Conservation (phyloP, 2,797 vertebrate species). For the Cynodonichthys magdalenae region DNA sequence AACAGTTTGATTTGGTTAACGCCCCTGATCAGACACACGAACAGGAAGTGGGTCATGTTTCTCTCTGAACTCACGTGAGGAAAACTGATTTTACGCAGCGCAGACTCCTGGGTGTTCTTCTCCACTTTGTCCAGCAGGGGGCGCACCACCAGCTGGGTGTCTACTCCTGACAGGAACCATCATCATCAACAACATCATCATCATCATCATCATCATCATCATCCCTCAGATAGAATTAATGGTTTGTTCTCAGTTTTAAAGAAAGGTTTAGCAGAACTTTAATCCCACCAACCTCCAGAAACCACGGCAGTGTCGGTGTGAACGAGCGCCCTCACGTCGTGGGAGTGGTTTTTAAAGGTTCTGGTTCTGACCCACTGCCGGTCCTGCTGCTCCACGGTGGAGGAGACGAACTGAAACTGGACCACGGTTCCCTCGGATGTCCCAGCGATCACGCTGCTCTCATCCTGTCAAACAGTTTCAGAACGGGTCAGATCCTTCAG, state of each 20-base stretch:
- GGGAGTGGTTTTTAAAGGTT: constrained; percentile 91
- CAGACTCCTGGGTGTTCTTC: constrained; percentile 82
- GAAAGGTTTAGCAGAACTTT: too few species aligned
- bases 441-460: constrained; percentile 90
- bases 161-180: constrained; percentile 81
- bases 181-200: too few species aligned
- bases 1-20: background rate
- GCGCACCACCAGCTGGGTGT: constrained; percentile 90
- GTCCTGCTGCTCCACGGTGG: constrained; percentile 74
- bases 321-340: constrained; percentile 87
- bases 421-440: constrained; percentile 88
- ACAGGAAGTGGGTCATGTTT: background rate
- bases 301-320: constrained; percentile 86
- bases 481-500: background rate
- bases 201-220: background rate
- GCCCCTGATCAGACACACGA: background rate
- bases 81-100: constrained; percentile 85
- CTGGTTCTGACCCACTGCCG: constrained; percentile 90
- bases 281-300: constrained; percentile 86
- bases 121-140: constrained; percentile 91
- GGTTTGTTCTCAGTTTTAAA: too few species aligned
- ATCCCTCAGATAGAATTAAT: too few species aligned
- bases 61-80: constrained; percentile 86
- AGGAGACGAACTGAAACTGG: constrained; percentile 89
- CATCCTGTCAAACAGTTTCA: constrained; percentile 71